These are phyloP conservation scores for Tethya wilhelma DNA, from an alignment of 37 sponge, comb jelly and placozoan species.

Conservation along the genomic window DNA sequence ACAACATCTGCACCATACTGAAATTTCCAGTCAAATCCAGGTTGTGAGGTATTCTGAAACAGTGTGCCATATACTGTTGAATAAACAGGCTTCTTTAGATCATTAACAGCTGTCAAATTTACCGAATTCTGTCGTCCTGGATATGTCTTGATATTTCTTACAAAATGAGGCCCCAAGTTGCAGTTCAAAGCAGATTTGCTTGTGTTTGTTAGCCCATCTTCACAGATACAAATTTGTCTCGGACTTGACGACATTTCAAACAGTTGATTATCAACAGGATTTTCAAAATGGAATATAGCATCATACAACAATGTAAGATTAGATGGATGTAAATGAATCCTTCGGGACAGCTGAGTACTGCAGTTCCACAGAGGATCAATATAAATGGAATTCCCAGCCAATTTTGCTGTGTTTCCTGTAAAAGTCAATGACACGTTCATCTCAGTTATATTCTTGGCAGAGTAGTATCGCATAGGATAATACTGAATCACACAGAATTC, in stretches of 20 bases:
- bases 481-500: slow-evolving; percentile 26
- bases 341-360: neutral
- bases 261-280: slow-evolving; percentile 3
- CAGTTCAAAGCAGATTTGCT: neutral
- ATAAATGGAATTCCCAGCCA: slow-evolving; percentile 40
- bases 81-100: slow-evolving; percentile 11
- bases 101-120: neutral
- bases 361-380: neutral
- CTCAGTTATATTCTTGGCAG: neutral
- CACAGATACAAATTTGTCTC: neutral
- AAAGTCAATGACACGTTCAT: slow-evolving; percentile 9
- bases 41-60: neutral
- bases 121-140: slow-evolving; percentile 7
- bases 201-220: neutral
- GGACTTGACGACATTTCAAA: slow-evolving; percentile 16
- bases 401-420: slow-evolving; percentile 4
- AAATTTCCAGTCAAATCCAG: slow-evolving; percentile 3
- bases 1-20: slow-evolving; percentile 9
- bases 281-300: slow-evolving; percentile 3
- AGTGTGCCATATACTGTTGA: neutral
- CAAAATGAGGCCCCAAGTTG: neutral
- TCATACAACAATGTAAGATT: neutral
- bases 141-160: neutral
- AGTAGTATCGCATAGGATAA: neutral
- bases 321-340: neutral